These are phyloP conservation scores for Xanthostigma xanthostigma DNA, from an alignment of 2,888 invertebrate genomes.

Conservation along the genomic window DNA sequence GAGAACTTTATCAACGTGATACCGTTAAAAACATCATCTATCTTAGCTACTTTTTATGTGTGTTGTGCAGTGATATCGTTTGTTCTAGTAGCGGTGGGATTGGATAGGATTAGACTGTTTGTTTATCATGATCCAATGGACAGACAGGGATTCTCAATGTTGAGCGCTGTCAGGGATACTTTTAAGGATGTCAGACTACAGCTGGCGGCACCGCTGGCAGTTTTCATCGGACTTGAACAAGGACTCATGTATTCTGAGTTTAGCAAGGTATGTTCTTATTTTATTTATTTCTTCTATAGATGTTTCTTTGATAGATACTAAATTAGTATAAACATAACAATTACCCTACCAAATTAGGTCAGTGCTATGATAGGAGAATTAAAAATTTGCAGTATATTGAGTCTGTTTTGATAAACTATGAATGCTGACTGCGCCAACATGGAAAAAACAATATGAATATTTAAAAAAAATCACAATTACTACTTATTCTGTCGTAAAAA, in stretches of 20 bases:
- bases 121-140: slow-evolving; percentile 36
- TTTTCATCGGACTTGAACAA: slow-evolving; percentile 72
- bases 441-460: too few relatives aligned
- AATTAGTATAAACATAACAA: too few relatives aligned
- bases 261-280: slow-evolving; percentile 42
- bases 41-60: slow-evolving; percentile 28
- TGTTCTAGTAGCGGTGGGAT: slow-evolving; percentile 28
- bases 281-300: slow-evolving; percentile 1
- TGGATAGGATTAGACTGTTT: slow-evolving; percentile 38
- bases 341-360: too few relatives aligned
- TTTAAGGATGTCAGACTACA: slow-evolving; percentile 48
- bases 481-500: too few relatives aligned
- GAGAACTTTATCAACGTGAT: slow-evolving; percentile 17
- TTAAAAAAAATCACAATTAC: too few relatives aligned
- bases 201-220: slow-evolving; percentile 58
- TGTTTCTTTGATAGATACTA: too few relatives aligned
- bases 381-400: too few relatives aligned
- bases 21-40: slow-evolving; percentile 24
- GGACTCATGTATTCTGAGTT: slow-evolving; percentile 74
- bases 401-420: too few relatives aligned
- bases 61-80: slow-evolving; percentile 30
- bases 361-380: too few relatives aligned
- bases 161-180: slow-evolving; percentile 32
- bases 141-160: slow-evolving; percentile 28
- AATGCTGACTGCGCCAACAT: too few relatives aligned